These are phyloP conservation scores for Lasioglossum calceatum DNA, from an alignment of 2,888 invertebrate genomes.

Conservation along the genomic window DNA sequence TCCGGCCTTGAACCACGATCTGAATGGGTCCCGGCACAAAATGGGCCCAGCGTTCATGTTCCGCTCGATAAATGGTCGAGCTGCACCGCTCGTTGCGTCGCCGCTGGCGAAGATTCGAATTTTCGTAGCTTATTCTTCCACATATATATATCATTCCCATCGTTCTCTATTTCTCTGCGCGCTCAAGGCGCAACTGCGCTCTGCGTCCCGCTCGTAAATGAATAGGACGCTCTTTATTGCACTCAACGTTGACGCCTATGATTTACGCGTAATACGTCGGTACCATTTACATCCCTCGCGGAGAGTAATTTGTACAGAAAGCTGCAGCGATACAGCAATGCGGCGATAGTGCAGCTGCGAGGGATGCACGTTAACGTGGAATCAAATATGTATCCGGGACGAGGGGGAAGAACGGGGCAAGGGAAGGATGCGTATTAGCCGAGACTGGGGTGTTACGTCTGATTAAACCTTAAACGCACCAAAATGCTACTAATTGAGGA, in stretches of 20 bases:
- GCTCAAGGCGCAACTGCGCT: background rate
- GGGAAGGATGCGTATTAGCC: conserved; percentile 24
- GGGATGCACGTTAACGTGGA: conserved; percentile 39
- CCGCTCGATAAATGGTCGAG: background rate
- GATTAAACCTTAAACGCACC: conserved; percentile 32
- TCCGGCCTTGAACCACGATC: background rate
- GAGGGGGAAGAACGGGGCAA: background rate
- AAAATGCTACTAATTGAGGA: conserved; percentile 34
- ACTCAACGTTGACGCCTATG: conserved; percentile 57
- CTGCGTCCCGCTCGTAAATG: conserved; percentile 30
- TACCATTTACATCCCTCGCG: conserved; percentile 75
- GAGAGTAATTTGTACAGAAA: conserved; percentile 54
- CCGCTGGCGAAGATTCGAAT: conserved; percentile 16
- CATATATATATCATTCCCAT: conserved; percentile 16
- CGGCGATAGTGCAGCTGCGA: conserved; percentile 43
- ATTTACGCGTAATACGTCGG: conserved; percentile 76
- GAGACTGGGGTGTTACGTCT: conserved; percentile 3
- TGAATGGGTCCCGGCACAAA: background rate
- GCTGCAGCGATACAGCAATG: conserved; percentile 52
- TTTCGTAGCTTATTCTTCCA: background rate
- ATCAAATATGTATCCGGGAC: conserved; percentile 47
- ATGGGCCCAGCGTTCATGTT: background rate
- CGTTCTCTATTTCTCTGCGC: background rate
- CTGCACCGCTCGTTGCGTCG: background rate
- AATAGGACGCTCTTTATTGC: conserved; percentile 41